Percentiles rank a stretch among this genome's conserved stretches.
These are phyloP conservation scores for Diuraphis noxia DNA, from an alignment of 1,140 invertebrate genomes.

Conservation along the genomic window DNA sequence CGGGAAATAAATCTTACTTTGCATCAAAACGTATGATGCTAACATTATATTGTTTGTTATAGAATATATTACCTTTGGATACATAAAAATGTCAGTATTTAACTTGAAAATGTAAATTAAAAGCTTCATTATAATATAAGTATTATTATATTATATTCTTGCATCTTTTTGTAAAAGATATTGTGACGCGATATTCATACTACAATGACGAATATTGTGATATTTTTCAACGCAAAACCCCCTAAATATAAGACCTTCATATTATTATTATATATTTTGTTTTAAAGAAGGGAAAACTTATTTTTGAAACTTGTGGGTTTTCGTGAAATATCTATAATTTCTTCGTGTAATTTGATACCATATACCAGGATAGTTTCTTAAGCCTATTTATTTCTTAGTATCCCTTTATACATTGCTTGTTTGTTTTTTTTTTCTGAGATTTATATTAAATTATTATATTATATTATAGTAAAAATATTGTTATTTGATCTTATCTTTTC, in stretches of 20 bases:
- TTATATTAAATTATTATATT: background rate
- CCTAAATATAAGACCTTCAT: background rate
- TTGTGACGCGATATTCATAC: background rate
- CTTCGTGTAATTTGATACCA: background rate
- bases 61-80: conserved; percentile 2
- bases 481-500: conserved; percentile 2
- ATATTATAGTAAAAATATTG: background rate
- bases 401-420: background rate
- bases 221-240: background rate
- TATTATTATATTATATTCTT: background rate
- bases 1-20: background rate
- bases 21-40: background rate
- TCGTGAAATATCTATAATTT: conserved; percentile 15
- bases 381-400: conserved; percentile 14
- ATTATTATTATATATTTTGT: background rate
- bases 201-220: background rate
- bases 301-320: conserved; percentile 24
- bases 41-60: background rate
- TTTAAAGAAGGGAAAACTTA: conserved; percentile 9
- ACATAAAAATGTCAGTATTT: background rate
- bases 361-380: background rate
- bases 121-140: background rate
- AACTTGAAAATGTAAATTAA: background rate
- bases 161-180: background rate
- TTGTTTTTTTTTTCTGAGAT: conserved; percentile 9